These are phyloP conservation scores for Ginglymostoma cirratum DNA, from an alignment of 2,113 vertebrate genomes.

Conservation along the genomic window DNA sequence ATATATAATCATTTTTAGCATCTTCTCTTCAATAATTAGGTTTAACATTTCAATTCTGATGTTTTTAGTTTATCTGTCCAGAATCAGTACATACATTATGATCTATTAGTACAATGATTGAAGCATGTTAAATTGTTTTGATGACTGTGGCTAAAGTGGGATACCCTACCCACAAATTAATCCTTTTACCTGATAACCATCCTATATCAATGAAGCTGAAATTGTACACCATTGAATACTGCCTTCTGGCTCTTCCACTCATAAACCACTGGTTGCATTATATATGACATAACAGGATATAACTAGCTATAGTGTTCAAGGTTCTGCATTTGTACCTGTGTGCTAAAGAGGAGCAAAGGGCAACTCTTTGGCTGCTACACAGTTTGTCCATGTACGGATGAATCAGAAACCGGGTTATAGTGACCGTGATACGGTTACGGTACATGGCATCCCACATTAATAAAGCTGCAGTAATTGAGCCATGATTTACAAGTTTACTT, in stretches of 20 bases:
- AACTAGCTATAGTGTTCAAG: not conserved
- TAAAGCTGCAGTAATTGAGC: slow-evolving; percentile 16
- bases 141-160: not conserved
- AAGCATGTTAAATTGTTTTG: not conserved
- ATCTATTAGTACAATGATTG: not conserved
- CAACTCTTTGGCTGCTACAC: not conserved
- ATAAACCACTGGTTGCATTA: not conserved
- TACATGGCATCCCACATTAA: slow-evolving; percentile 34
- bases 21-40: not conserved
- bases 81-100: not conserved
- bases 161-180: not conserved
- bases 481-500: slow-evolving; percentile 24
- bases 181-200: not conserved
- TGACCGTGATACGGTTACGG: slow-evolving; percentile 2
- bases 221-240: not conserved
- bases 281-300: slow-evolving; percentile 2
- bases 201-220: slow-evolving; percentile 9
- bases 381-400: slow-evolving; percentile 23
- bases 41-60: not conserved
- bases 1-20: not conserved
- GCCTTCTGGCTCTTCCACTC: not conserved
- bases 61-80: not conserved
- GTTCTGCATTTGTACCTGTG: not conserved
- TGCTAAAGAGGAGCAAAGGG: slow-evolving; percentile 4
- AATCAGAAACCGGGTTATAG: not conserved